Conservation (phyloP, 2,113 vertebrate genomes). For the Entelurus aequoreus region DNA sequence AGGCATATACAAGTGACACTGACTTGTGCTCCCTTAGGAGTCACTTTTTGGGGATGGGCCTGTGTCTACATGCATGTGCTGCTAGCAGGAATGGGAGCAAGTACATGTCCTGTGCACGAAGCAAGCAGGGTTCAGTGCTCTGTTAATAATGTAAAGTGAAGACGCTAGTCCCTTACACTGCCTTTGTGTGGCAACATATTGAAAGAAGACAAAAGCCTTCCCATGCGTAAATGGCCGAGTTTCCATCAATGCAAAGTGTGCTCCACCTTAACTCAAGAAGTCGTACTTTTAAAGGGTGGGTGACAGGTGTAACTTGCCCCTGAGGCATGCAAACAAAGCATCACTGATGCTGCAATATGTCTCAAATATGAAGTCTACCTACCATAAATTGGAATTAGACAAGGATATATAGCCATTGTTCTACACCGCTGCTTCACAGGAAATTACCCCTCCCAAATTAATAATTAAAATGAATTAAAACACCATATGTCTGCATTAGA, state of each 20-base stretch:
- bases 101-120: slow-evolving; percentile 8
- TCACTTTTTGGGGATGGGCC: neutral
- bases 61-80: slow-evolving; percentile 1
- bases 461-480: slow-evolving; percentile 43
- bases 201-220: slow-evolving; percentile 41
- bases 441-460: slow-evolving; percentile 17
- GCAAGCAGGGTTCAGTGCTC: slow-evolving; percentile 43
- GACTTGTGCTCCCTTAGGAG: slow-evolving; percentile 11
- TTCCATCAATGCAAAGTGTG: slow-evolving; percentile 25
- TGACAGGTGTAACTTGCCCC: slow-evolving; percentile 4
- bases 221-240: slow-evolving; percentile 37
- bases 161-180: slow-evolving; percentile 54
- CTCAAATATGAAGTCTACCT: neutral
- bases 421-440: neutral
- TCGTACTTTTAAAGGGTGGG: neutral
- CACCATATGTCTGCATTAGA: slow-evolving; percentile 26
- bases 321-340: slow-evolving; percentile 22
- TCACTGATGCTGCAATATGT: slow-evolving; percentile 18
- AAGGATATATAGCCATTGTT: neutral
- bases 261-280: slow-evolving; percentile 18
- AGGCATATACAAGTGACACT: slow-evolving; percentile 11
- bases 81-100: slow-evolving; percentile 2
- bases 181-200: slow-evolving; percentile 60
- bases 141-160: slow-evolving; percentile 73
- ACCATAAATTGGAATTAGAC: neutral